phyloP scores from a whole-genome alignment of 2,888 invertebrate genomes.

The Trichopoda pennipes region DNA sequence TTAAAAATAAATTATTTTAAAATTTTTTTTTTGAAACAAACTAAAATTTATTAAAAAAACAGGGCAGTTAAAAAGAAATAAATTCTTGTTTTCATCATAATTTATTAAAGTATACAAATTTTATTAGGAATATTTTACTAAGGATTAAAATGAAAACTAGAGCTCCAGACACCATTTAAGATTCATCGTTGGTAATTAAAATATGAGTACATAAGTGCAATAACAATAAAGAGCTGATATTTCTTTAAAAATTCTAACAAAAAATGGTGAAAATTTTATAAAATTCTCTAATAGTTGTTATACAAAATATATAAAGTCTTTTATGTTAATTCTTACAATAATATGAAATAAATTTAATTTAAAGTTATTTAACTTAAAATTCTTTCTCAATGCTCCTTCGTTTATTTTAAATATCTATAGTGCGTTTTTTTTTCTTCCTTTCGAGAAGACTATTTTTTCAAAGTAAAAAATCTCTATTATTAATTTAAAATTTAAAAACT shows the following conservation, averaged over 20 bases:
- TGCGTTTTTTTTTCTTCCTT: slow-evolving; percentile 1
- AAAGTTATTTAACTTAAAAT: background rate
- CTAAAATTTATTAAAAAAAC: background rate
- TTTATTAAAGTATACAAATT: background rate
- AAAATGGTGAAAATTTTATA: slow-evolving; percentile 2
- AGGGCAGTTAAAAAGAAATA: slow-evolving; percentile 21
- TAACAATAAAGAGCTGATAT: background rate
- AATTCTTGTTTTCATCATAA: background rate
- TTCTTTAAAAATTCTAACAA: background rate
- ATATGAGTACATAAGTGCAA: background rate
- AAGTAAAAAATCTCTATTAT: background rate
- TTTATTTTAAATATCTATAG: background rate
- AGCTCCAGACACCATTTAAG: slow-evolving; percentile 10
- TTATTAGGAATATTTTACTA: slow-evolving; percentile 13
- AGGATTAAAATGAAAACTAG: background rate
- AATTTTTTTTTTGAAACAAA: slow-evolving; percentile 1
- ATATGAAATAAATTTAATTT: slow-evolving; percentile 36
- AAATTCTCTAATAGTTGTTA: slow-evolving; percentile 3
- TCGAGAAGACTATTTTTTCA: background rate
- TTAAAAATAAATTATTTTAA: background rate
- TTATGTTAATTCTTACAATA: slow-evolving; percentile 39
- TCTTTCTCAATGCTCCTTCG: background rate
- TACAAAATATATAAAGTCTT: slow-evolving; percentile 58
- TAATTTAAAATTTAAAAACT: background rate
- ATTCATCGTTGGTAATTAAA: background rate